These are phyloP conservation scores for Elysia chlorotica DNA, from an alignment of 1,140 invertebrate genomes.

Conservation along the genomic window DNA sequence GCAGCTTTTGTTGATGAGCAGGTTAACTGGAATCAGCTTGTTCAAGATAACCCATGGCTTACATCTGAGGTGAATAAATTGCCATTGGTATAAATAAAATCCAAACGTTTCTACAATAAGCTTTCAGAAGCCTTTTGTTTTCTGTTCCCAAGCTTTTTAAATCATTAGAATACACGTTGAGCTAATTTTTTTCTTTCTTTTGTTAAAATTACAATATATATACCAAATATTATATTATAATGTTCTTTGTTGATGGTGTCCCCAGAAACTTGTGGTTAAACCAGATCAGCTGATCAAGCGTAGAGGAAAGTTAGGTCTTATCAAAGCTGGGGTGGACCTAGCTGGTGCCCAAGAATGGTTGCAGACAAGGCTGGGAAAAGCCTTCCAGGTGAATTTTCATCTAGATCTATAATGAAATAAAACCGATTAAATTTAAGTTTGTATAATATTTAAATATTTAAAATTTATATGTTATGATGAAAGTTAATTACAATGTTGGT, in stretches of 20 bases:
- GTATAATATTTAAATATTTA: no score
- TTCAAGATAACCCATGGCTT: slow-evolving; percentile 85
- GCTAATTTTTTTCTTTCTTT: slow-evolving; percentile 19
- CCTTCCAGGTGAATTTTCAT: slow-evolving; percentile 75
- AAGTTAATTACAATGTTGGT: no score
- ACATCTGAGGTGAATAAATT: slow-evolving; percentile 69
- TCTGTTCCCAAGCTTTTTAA: not conserved
- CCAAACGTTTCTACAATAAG: no score
- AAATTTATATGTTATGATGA: no score
- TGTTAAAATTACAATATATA: no score
- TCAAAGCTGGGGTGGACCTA: slow-evolving; percentile 89
- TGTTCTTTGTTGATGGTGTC: no score
- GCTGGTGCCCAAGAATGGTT: slow-evolving; percentile 86
- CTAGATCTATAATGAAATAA: no score
- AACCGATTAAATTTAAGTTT: no score
- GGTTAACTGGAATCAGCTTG: slow-evolving; percentile 81
- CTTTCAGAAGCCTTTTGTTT: no score
- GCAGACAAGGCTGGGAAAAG: slow-evolving; percentile 81
- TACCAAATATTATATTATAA: no score
- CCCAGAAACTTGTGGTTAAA: slow-evolving; percentile 90
- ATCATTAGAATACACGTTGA: not conserved
- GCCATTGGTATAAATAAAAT: no score
- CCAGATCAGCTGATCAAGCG: slow-evolving; percentile 99
- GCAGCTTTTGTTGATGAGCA: slow-evolving; percentile 64
- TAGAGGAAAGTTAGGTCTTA: slow-evolving; percentile 94